Evolutionary conservation across 2,888 invertebrate genomes (phyloP).

Genomic region (Andrena flavipes): DNA sequence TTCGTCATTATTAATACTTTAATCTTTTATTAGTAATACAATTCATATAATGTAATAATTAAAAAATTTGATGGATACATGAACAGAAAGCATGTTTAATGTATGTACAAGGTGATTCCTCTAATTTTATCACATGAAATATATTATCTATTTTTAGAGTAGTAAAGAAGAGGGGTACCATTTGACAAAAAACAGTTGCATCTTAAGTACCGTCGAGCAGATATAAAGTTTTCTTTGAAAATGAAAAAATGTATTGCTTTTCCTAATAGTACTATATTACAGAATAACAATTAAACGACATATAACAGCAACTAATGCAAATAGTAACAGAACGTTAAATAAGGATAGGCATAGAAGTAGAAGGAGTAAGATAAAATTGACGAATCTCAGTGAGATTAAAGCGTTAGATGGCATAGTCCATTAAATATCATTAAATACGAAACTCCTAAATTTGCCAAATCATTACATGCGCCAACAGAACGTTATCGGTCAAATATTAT

Average conservation of each 20-base stretch:
- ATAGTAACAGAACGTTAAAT: background rate
- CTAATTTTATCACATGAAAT: conserved; percentile 8
- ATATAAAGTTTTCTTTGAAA: conserved; percentile 27
- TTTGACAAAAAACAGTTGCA: background rate
- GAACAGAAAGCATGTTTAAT: conserved; percentile 8
- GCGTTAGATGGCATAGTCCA: background rate
- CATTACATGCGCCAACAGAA: background rate
- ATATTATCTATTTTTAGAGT: conserved; percentile 24
- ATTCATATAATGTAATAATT: conserved; percentile 32
- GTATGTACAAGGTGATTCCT: conserved; percentile 8
- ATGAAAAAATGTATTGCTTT: conserved; percentile 9
- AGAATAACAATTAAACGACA: background rate
- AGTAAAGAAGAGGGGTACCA: background rate
- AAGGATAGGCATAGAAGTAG: background rate
- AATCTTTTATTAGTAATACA: conserved; percentile 31
- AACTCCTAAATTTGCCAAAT: background rate
- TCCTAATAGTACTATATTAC: background rate
- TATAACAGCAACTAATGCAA: background rate
- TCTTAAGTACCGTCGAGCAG: background rate
- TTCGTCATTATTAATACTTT: conserved; percentile 32
- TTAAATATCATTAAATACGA: too few relatives aligned
- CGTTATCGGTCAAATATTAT: background rate
- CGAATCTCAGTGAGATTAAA: conserved; percentile 2
- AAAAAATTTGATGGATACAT: conserved; percentile 9
- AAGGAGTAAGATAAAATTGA: background rate